A percentile compares a stretch with the other conserved stretches of the same genome.
Conservation (phyloP, 2,888 invertebrate genomes). For the Poecilus cupreus region DNA sequence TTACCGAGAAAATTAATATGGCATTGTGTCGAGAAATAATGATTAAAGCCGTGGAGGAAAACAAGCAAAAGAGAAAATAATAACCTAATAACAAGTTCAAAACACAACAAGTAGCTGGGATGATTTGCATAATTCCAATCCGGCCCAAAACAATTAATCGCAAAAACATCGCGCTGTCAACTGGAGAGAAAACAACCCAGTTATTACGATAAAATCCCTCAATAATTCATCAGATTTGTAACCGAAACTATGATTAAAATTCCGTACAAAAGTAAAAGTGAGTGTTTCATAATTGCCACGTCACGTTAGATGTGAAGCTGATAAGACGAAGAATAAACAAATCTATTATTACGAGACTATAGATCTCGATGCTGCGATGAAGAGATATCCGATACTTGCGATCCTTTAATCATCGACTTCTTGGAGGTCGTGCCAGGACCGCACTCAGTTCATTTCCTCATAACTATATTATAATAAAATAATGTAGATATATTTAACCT, state of each 20-base stretch:
- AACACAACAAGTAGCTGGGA: constrained; percentile 31
- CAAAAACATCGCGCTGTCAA: neutral
- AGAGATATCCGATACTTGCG: neutral
- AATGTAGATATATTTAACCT: too few species aligned
- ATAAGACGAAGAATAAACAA: constrained; percentile 34
- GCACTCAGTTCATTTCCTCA: too few species aligned
- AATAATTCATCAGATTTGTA: constrained; percentile 39
- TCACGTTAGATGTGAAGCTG: constrained; percentile 33
- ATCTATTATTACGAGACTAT: constrained; percentile 42
- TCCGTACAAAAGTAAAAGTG: constrained; percentile 39
- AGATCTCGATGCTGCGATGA: neutral
- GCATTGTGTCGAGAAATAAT: constrained; percentile 27
- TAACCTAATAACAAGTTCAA: constrained; percentile 31
- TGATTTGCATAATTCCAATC: constrained; percentile 40
- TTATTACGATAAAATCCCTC: constrained; percentile 33
- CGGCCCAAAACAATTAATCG: constrained; percentile 25
- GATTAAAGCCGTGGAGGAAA: neutral
- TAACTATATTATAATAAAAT: too few species aligned
- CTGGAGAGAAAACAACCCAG: constrained; percentile 9
- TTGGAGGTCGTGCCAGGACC: constrained; percentile 34
- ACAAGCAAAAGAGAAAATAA: constrained; percentile 40
- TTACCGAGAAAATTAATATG: constrained; percentile 34
- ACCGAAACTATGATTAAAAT: constrained; percentile 44
- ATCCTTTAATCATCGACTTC: constrained; percentile 45
- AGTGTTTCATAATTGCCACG: constrained; percentile 32